phyloP scores from a whole-genome alignment of 2,113 vertebrate genomes.

The Tyrannus savana region DNA sequence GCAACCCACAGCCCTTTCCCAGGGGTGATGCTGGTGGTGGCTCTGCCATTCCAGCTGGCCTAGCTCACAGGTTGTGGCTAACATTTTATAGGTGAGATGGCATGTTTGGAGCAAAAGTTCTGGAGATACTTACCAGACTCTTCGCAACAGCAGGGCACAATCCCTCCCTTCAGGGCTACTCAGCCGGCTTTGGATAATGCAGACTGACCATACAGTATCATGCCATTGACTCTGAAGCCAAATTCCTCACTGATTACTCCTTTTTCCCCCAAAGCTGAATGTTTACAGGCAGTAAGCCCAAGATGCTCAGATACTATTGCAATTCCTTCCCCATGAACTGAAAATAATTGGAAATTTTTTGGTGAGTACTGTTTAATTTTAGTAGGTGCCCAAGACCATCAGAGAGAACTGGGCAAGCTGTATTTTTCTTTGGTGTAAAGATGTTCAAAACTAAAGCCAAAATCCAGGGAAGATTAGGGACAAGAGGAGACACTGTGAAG shows the following conservation, averaged over 20 bases:
- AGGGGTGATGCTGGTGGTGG: rapidly evolving
- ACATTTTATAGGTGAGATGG: background rate
- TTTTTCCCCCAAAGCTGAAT: background rate
- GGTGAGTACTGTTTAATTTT: background rate
- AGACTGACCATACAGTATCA: background rate
- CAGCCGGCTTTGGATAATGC: background rate
- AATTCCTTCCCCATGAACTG: background rate
- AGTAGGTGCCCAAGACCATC: background rate
- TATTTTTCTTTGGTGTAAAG: background rate
- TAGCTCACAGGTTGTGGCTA: background rate
- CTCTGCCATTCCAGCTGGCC: background rate
- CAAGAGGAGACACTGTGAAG: background rate
- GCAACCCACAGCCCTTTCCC: background rate
- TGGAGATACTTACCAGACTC: background rate
- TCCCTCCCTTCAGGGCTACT: background rate
- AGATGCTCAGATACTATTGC: background rate
- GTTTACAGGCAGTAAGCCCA: background rate
- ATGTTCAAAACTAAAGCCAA: background rate
- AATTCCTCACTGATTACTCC: constrained; percentile 14
- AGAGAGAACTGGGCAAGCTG: background rate
- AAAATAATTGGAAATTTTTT: background rate
- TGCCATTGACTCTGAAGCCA: background rate
- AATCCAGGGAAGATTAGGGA: background rate
- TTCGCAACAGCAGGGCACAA: background rate
- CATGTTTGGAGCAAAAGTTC: background rate